Conservation (phyloP, 2,888 invertebrate species). For the Drosophila paranaensis region DNA sequence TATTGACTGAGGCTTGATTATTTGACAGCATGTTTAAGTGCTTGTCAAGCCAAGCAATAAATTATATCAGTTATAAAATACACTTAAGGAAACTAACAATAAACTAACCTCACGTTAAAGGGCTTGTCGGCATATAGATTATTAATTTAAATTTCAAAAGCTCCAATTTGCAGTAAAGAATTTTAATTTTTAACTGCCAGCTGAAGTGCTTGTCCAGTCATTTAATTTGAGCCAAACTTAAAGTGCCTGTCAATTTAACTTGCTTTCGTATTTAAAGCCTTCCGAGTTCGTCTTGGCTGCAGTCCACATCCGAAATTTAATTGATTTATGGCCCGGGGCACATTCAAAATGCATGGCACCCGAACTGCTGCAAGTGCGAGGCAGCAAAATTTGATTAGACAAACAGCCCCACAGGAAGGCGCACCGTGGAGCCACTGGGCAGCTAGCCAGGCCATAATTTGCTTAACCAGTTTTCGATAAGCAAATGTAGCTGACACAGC, state of each 20-base stretch:
- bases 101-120: background rate
- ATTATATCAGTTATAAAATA: too few species aligned
- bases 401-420: conserved; percentile 23
- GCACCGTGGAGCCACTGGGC: background rate
- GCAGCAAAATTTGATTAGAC: conserved; percentile 25
- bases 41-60: background rate
- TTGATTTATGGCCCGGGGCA: conserved; percentile 6
- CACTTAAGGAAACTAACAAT: background rate
- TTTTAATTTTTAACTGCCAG: background rate
- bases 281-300: background rate
- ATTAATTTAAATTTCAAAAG: background rate
- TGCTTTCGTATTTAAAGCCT: background rate
- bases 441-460: conserved; percentile 32
- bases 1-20: too few species aligned
- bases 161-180: background rate
- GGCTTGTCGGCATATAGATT: background rate
- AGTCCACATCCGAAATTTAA: conserved; percentile 9
- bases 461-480: conserved; percentile 45
- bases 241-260: conserved; percentile 1
- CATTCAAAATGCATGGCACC: conserved; percentile 12
- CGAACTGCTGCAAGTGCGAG: conserved; percentile 15
- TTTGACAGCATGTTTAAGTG: background rate
- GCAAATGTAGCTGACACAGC: conserved; percentile 12
- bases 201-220: background rate
- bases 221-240: background rate